Base-by-base conservation (phyloP, 2,888 invertebrate genomes). In the Drosophila birchii region DNA sequence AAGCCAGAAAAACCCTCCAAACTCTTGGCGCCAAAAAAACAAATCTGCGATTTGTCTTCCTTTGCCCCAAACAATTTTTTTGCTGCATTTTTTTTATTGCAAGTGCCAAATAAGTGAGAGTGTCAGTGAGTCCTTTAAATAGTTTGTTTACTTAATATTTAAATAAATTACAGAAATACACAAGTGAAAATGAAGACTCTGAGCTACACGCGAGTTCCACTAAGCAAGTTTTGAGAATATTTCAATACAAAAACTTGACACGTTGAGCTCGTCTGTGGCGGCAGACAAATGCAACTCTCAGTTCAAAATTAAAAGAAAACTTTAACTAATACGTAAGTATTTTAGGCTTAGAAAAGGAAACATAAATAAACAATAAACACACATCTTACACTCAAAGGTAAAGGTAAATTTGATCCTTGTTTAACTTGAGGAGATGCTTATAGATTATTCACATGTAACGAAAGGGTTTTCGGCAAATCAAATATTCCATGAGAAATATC, bases 151-250 rank as follows among this genome's bases (percentile, higher is more conserved):
- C 16, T 20, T 9, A 20, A 34, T 34, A 20, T 14, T 34, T 14
- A 34, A 20, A 9, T 34, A 16, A 20, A 51, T 20, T 18, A 4
- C 7, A 6, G 3, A 7, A 18, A 1, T 3, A 7, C 12, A 26
- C 2, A 14, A 29, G 45, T 57, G 47, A 7, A 18, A 29, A 3
- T 41, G 3, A 38, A n/a, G n/a, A 16, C 41, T 41, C 63, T 67
- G 88, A 64, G 58, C 41, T 72, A 84, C 87, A 71, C 16, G 32
- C 74, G 86, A 79, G 84, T 86, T 85, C 84, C 77, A 88, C 88
- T 73, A 84, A 70, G 79, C 84, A 85, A 78, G 88, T 88, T 88
- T 85, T 85, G 81, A 75, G 86, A 60, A 54, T 49, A 73, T 80
- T 76, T 68, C 54, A 79, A 69, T 53, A 43, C 75, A 77, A 84